These are phyloP conservation scores for Zaprionus davidi DNA, from an alignment of 1,140 invertebrate species.

Conservation along the genomic window DNA sequence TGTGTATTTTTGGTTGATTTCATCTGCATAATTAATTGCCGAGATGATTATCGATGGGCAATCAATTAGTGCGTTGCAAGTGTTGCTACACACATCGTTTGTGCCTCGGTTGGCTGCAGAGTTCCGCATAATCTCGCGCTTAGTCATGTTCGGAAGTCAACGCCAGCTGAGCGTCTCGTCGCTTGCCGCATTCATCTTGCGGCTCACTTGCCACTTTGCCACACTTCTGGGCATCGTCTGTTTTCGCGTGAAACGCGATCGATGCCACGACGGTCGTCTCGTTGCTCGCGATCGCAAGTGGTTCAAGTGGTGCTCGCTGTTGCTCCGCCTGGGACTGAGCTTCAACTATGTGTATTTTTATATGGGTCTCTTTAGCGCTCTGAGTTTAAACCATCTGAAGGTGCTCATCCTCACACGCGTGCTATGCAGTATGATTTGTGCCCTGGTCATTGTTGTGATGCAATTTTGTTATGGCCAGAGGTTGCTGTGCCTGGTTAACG, in stretches of 20 bases:
- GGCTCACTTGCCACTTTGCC: constrained; percentile 15
- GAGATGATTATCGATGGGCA: constrained; percentile 7
- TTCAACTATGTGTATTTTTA: constrained; percentile 11
- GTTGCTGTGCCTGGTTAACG: constrained; percentile 35
- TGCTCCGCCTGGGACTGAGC: constrained; percentile 8
- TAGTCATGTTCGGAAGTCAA: constrained; percentile 40
- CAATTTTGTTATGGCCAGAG: constrained; percentile 36
- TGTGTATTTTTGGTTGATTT: background rate
- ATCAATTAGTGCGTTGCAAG: background rate
- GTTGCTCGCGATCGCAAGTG: constrained; percentile 14
- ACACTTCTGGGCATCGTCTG: constrained; percentile 25
- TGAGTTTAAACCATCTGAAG: constrained; percentile 14
- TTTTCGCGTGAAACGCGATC: constrained; percentile 27
- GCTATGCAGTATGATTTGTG: constrained; percentile 19
- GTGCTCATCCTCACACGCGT: constrained; percentile 1
- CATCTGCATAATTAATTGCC: constrained; percentile 8
- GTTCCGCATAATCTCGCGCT: constrained; percentile 2
- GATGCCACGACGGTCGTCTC: constrained; percentile 6
- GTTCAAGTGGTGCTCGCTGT: constrained; percentile 40
- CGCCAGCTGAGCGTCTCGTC: constrained; percentile 15
- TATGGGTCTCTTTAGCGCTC: background rate
- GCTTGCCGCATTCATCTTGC: constrained; percentile 15
- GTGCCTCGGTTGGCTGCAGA: background rate
- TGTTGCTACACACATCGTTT: background rate
- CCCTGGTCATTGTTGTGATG: constrained; percentile 42